phyloP scores from a whole-genome alignment of 2,797 vertebrate genomes.

The Acipenser transmontanus region DNA sequence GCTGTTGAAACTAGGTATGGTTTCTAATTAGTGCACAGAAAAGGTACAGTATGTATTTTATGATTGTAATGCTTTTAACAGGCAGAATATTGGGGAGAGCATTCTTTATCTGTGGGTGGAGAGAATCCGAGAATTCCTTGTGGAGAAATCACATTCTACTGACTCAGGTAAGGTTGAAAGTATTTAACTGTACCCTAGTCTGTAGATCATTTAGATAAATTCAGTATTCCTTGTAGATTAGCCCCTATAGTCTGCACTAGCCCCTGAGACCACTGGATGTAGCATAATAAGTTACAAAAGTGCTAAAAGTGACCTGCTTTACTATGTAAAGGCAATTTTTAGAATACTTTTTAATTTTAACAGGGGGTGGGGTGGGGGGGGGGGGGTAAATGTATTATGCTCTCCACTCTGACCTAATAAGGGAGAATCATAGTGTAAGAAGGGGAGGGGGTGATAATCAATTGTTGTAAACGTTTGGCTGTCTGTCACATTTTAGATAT shows the following conservation, averaged over 20 bases:
- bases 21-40: too few relatives aligned
- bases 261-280: constrained; percentile 17
- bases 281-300: constrained; percentile 8
- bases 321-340: too few relatives aligned
- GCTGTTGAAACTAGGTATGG: too few relatives aligned
- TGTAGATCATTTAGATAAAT: constrained; percentile 2
- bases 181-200: not conserved
- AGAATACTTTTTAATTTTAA: too few relatives aligned
- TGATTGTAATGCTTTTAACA: constrained; percentile 48
- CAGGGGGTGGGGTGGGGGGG: too few relatives aligned
- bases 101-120: constrained; percentile 95
- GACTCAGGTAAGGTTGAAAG: constrained; percentile 67
- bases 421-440: too few relatives aligned
- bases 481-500: too few relatives aligned
- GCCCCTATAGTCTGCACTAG: constrained; percentile 10
- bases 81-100: constrained; percentile 82
- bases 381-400: too few relatives aligned
- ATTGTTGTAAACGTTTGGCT: too few relatives aligned
- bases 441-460: too few relatives aligned
- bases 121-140: constrained; percentile 80
- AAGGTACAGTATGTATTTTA: constrained; percentile 1
- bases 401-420: too few relatives aligned
- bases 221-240: constrained; percentile 15
- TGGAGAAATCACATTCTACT: constrained; percentile 67
- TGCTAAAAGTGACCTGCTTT: not conserved